These are phyloP conservation scores for Piaya cayana DNA, from an alignment of 2,113 vertebrate genomes.

Conservation along the genomic window DNA sequence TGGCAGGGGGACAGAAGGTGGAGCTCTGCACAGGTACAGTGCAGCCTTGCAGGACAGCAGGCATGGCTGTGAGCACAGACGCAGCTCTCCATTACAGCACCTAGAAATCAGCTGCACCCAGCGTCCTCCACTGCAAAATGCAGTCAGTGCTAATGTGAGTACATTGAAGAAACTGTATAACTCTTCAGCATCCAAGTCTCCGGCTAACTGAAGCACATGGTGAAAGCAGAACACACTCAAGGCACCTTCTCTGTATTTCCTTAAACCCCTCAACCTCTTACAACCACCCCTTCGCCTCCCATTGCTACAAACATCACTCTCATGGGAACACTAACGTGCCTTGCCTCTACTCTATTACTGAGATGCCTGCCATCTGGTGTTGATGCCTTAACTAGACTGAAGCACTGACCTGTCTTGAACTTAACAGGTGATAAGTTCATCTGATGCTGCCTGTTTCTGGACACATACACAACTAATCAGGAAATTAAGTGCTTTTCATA, in stretches of 20 bases:
- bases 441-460: background rate
- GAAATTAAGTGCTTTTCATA: background rate
- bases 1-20: background rate
- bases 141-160: background rate
- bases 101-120: background rate
- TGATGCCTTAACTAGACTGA: background rate
- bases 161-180: rapidly evolving
- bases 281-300: background rate
- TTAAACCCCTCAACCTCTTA: background rate
- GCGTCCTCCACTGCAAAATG: background rate
- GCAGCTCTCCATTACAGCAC: background rate
- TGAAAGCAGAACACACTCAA: background rate
- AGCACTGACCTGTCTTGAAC: background rate
- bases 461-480: background rate
- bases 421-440: background rate
- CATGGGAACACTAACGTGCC: background rate
- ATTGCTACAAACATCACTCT: background rate
- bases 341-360: background rate
- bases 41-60: background rate
- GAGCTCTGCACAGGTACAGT: background rate
- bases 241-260: background rate
- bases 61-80: rapidly evolving
- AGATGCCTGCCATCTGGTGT: slow-evolving; percentile 3
- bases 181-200: background rate
- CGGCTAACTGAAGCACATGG: background rate